Base-by-base conservation (phyloP, 2,797 vertebrate genomes). In the Spinibarbus caldwelli region DNA sequence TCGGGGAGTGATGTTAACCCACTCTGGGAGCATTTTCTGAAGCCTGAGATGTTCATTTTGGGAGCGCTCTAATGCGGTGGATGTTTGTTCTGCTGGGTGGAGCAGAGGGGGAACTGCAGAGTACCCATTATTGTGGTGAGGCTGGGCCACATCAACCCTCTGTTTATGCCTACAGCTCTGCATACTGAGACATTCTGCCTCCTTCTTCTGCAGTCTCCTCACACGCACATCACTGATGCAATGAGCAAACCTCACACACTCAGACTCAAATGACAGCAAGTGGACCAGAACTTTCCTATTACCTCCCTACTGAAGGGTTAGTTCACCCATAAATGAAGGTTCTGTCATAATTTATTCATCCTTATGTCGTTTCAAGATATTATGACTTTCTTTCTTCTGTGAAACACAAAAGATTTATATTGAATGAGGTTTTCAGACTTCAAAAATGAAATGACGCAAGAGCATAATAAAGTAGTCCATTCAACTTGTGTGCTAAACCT, bases 91-190 rank as follows among this genome's bases (percentile, higher is more conserved):
- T 73, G 41, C 47, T 85, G 82, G 81, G 75, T 49, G 83, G 83
- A 66, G 59, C 49, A 36, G 36, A 66, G 78, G 76, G 82, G 84
- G 73, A 36, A 47, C 86, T 88, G 86, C 85, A 84, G 88, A 87
- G 87, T 87, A 90, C n/a, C 79, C 89, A 87, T 92, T 92, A 90
- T 92, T 93, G 91, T 91, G 92, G 91, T 76, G 31, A 84, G 70
- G 86, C 67, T 83, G 80, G 90, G 91, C 91, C 88, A 89, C 92
- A 92, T 90, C 89, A 93, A 90, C 92, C 88, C 81, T 83, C 84
- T 90, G 89, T 93, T 92, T 90, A 91, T 88, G 88, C 90, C 86
- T 91, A 87, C 59, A 89, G 87, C 59, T 87, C 72, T 52, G 77
- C 76, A 43, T 84, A 79, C 66, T 67, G 86, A 87, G 87, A 54